phyloP scores from a whole-genome alignment of 2,797 vertebrate genomes.

The Enteromius argenteus region DNA sequence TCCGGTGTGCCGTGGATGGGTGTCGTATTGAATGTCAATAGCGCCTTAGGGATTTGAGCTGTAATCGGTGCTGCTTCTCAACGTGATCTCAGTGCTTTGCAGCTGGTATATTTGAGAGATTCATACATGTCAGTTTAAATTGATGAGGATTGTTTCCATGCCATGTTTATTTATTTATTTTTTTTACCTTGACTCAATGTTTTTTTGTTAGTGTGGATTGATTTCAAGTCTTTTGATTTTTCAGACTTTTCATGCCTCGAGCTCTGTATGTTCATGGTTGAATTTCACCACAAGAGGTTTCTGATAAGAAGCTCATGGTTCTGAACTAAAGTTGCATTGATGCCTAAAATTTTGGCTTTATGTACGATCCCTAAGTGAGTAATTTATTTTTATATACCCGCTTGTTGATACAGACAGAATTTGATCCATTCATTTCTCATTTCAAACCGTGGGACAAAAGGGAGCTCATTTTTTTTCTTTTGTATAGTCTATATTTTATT shows the following conservation, averaged over 20 bases:
- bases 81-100: conserved; percentile 27
- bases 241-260: background rate
- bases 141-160: conserved; percentile 5
- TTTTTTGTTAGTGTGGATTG: background rate
- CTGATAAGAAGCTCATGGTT: background rate
- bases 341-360: background rate
- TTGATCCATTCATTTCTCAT: background rate
- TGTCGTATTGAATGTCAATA: conserved; percentile 41
- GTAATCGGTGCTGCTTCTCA: conserved; percentile 31
- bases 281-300: background rate
- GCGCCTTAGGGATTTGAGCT: conserved; percentile 1
- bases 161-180: background rate
- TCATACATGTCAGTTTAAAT: conserved; percentile 26
- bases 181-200: background rate
- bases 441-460: background rate
- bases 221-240: background rate
- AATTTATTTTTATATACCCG: background rate
- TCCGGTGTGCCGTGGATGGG: background rate
- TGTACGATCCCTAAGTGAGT: background rate
- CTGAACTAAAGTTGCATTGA: background rate
- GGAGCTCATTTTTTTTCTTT: background rate
- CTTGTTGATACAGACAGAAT: background rate
- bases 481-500: background rate
- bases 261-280: background rate
- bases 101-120: conserved; percentile 23